A percentile compares a stretch with the other conserved stretches of the same genome.
phyloP scores from a whole-genome alignment of 2,113 vertebrate genomes.

The Sander vitreus region DNA sequence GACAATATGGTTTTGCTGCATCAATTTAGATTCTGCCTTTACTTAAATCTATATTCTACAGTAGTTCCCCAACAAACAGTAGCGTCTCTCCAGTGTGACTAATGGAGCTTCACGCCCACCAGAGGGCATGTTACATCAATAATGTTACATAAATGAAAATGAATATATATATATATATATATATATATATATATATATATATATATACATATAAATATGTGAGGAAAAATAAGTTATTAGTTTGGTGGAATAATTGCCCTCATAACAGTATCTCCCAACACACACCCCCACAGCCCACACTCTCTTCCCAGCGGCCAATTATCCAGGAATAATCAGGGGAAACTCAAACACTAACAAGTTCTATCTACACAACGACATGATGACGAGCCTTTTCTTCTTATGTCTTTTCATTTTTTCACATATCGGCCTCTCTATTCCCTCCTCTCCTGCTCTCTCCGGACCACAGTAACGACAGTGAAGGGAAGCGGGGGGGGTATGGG shows the following conservation, averaged over 20 bases:
- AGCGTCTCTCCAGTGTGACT: not conserved
- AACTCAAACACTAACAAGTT: constrained; percentile 7
- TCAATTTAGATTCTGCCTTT: too few species aligned
- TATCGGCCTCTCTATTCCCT: constrained; percentile 7
- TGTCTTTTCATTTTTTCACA: constrained; percentile 20
- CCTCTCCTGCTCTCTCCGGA: constrained; percentile 46
- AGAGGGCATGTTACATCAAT: not conserved
- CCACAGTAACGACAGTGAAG: constrained; percentile 63
- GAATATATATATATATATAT: constrained; percentile 11
- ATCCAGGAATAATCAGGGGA: constrained; percentile 71
- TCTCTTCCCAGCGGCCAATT: constrained; percentile 59
- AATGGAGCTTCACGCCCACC: not conserved
- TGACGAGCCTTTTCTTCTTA: constrained; percentile 13
- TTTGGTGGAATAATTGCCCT: constrained; percentile 59
- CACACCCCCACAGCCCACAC: constrained; percentile 3
- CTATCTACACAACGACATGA: constrained; percentile 18
- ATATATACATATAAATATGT: not conserved
- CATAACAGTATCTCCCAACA: constrained; percentile 27
- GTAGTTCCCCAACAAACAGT: not conserved
- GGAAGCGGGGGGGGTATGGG: not conserved
- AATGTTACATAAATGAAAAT: constrained; percentile 20
- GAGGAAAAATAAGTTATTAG: constrained; percentile 52
- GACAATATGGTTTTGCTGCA: too few species aligned
- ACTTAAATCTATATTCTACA: too few species aligned
- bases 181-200: not conserved